Evolutionary conservation across 2,888 invertebrate genomes (phyloP), one percentile per base, ranked within the genome.

Genomic region (Seira sanloemensis): DNA sequence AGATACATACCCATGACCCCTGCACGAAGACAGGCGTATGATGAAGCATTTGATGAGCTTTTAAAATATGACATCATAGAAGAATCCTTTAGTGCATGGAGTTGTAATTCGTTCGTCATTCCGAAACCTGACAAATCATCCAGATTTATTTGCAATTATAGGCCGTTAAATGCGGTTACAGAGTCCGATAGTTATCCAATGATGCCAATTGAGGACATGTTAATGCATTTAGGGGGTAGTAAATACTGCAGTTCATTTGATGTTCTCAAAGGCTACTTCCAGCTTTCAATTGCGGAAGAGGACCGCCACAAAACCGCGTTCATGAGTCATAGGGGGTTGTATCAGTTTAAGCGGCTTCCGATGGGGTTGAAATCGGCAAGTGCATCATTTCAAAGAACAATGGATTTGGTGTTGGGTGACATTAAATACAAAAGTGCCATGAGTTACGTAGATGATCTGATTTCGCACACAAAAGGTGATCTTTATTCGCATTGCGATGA

Each of bases 381-480:
- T 0, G 86, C 88, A 0, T 90, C 90, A 0, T 91, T 91, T 84
- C 90, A 90, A 84, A 23, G 91, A 4, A 66, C 90, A 16, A 90
- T 91, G 87, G 89, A 90, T 91, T 9, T 19, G 1, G 69, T 86
- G 0, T 25, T 92, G 5, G 77, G 83, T n/a, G n/a, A n/a, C n/a
- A n/a, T n/a, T n/a, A n/a, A n/a, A n/a, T n/a, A n/a, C n/a, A n/a
- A n/a, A n/a, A n/a, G n/a, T n/a, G n/a, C n/a, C n/a, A n/a, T n/a
- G n/a, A n/a, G n/a, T n/a, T n/a, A n/a, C n/a, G n/a, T n/a, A n/a
- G n/a, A n/a, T n/a, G n/a, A n/a, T n/a, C n/a, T n/a, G n/a, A n/a
- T n/a, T n/a, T n/a, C n/a, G n/a, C n/a, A n/a, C n/a, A n/a, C n/a
- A n/a, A n/a, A n/a, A n/a, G n/a, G n/a, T n/a, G n/a, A n/a, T n/a